phyloP scores from a whole-genome alignment of 2,113 vertebrate species.

The Boulengerochromis microlepis region DNA sequence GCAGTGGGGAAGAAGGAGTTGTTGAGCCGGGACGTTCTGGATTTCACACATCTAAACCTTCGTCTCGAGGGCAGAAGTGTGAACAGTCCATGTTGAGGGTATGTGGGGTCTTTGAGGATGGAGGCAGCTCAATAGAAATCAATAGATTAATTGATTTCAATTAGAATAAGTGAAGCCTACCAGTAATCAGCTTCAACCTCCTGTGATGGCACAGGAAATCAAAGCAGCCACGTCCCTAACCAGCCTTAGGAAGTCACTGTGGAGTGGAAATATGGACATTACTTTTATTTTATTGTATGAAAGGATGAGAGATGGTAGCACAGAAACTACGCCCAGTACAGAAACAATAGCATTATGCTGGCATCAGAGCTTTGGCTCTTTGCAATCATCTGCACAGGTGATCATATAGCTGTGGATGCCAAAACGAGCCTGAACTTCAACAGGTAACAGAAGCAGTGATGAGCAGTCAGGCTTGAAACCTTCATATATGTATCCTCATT shows the following conservation, averaged over 20 bases:
- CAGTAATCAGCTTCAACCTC: neutral
- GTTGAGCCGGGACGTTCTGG: neutral
- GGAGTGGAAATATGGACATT: neutral
- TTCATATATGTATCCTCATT: neutral
- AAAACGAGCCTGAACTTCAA: neutral
- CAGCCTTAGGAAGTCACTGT: neutral
- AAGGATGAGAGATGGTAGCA: neutral
- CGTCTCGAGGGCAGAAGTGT: neutral
- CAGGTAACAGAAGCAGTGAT: neutral
- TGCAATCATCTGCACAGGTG: neutral
- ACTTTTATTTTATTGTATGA: neutral
- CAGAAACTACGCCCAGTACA: neutral
- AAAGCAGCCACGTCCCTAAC: neutral
- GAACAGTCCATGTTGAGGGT: neutral
- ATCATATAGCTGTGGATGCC: neutral
- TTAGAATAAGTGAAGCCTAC: neutral
- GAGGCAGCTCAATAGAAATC: neutral
- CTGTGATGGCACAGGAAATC: neutral
- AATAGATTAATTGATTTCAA: neutral
- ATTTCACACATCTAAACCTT: neutral
- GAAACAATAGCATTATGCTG: neutral
- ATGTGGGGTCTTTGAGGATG: neutral
- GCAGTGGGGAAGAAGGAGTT: neutral
- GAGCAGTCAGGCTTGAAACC: neutral
- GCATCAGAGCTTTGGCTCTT: neutral